These are phyloP conservation scores for Aptenodytes forsteri DNA, from an alignment of 2,113 vertebrate genomes.

Conservation along the genomic window DNA sequence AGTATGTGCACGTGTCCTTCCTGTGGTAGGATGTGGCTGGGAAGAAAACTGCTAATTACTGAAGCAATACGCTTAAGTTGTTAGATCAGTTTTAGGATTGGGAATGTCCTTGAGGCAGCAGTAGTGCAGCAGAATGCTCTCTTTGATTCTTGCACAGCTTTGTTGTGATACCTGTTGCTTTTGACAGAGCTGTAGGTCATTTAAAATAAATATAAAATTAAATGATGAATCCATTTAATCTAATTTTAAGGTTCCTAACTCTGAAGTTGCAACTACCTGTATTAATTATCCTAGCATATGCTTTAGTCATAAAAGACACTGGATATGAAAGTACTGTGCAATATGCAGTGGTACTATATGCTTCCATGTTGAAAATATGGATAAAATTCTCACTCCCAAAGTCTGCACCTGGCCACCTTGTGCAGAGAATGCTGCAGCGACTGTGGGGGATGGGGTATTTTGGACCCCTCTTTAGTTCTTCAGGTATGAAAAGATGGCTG, in stretches of 20 bases:
- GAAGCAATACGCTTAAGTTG: not conserved
- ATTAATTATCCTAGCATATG: not conserved
- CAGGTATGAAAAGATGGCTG: not conserved
- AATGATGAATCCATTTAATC: not conserved
- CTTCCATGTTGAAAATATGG: not conserved
- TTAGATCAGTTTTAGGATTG: not conserved
- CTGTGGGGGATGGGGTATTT: not conserved
- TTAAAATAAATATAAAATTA: not conserved
- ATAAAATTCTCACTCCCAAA: not conserved
- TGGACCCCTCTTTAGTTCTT: not conserved
- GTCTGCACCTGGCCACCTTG: not conserved
- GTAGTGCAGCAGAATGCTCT: not conserved
- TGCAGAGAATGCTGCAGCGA: not conserved
- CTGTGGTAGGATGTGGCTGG: not conserved
- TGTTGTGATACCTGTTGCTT: not conserved
- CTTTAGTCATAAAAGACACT: not conserved
- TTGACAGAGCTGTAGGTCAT: not conserved
- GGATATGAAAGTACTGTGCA: not conserved
- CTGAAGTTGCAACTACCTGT: not conserved
- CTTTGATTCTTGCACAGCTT: not conserved
- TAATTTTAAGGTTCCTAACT: not conserved
- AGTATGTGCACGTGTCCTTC: fast-evolving
- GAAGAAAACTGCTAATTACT: not conserved
- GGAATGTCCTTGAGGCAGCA: not conserved
- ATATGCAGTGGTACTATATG: not conserved